A percentile compares a stretch with the other conserved stretches of the same genome.
phyloP scores from a whole-genome alignment of 1,140 invertebrate species.

The Drosophila sp. region DNA sequence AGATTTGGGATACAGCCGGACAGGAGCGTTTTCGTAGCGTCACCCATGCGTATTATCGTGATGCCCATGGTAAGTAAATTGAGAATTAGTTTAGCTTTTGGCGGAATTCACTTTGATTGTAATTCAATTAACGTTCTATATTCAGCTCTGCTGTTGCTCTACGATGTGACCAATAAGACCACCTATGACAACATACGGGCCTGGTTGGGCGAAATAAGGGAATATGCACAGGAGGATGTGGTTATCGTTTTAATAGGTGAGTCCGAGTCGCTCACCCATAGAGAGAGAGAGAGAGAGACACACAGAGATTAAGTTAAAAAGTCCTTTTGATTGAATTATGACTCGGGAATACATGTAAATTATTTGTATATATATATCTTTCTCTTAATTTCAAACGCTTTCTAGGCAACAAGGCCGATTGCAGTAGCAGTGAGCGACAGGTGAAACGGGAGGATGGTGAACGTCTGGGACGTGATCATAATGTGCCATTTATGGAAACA shows the following conservation, averaged over 20 bases:
- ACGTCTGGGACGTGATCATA: conserved; percentile 91
- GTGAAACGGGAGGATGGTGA: conserved; percentile 92
- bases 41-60: conserved; percentile 96
- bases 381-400: conserved; percentile 5
- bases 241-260: conserved; percentile 95
- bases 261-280: conserved; percentile 44
- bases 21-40: conserved; percentile 97
- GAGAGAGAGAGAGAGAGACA: neutral
- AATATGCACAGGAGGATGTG: conserved; percentile 93
- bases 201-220: conserved; percentile 93
- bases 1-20: conserved; percentile 98
- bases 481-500: conserved; percentile 94
- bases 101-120: conserved; percentile 26
- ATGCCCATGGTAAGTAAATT: conserved; percentile 91
- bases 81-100: conserved; percentile 11
- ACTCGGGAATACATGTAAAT: conserved; percentile 23
- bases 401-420: conserved; percentile 93
- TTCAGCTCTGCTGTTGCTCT: conserved; percentile 92
- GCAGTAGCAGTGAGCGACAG: conserved; percentile 88
- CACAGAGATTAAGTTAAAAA: conserved; percentile 40
- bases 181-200: conserved; percentile 95
- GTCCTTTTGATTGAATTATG: conserved; percentile 55
- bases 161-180: conserved; percentile 95
- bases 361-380: neutral
- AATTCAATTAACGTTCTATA: conserved; percentile 43